Base-by-base conservation (phyloP, 1,140 invertebrate species). In the Pseudoatta argentina region DNA sequence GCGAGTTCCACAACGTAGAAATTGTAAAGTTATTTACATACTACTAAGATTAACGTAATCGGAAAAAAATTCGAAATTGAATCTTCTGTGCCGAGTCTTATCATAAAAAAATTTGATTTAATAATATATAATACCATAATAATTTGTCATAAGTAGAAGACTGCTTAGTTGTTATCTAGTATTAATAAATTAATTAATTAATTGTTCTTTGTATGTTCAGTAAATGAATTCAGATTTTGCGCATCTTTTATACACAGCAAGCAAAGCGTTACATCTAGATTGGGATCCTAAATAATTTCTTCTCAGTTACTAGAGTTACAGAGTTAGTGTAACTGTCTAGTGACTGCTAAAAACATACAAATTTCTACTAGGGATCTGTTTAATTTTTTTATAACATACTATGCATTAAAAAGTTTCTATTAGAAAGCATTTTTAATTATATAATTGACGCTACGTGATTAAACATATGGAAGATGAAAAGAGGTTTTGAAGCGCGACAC, bases 401-500 rank as follows among this genome's bases (percentile, higher is more conserved):
- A 14, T n/a, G 7, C 0, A 34, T 5, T n/a, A 30, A 55, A 73
- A 57, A 53, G 7, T 39, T 1, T 16, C 24, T 14, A 14, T 63
- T 30, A 30, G 59, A 24, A 12, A 14, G 14, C 48, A 5, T 21
- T 48, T 48, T 71, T 24, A 48, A 48, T 69, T 51, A 18, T 27
- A 48, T 34, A n/a, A 34, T 73, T 57, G 34, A 34, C n/a, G 16
- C 14, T 18, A 30, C 21, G 18, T 14, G 57, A 78, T 67, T 30
- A 7, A 34, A 30, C 2, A 16, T 14, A 21, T 1, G n/a, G 44
- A 69, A 78, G 14, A 66, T 76, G 30, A 77, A 48, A 24, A 63
- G 64, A 71, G 48, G 51, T 44, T 71, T 66, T 67, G 21, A 66
- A 27, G 24, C 24, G 48, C 64, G n/a, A 81, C 61, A 34, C 44